A percentile compares a stretch with the other conserved stretches of the same genome.
These are phyloP conservation scores for Creontiades dilutus DNA, from an alignment of 2,888 invertebrate species.

Conservation along the genomic window DNA sequence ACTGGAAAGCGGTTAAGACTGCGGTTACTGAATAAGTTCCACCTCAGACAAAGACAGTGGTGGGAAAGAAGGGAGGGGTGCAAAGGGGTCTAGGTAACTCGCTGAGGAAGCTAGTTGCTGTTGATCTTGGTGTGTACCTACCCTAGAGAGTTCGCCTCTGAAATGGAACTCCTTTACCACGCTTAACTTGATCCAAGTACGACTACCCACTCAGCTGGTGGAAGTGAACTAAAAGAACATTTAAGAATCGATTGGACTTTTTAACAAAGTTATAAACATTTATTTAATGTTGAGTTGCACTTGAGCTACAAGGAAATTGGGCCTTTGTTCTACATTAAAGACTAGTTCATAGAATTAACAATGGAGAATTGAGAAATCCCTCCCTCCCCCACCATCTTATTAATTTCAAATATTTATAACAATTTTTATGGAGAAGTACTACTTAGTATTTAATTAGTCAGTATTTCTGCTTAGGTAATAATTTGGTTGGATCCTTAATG, in stretches of 20 bases:
- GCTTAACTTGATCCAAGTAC: neutral
- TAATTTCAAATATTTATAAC: too few relatives aligned
- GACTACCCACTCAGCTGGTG: neutral
- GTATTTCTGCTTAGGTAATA: too few relatives aligned
- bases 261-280: too few relatives aligned
- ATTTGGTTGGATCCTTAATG: too few relatives aligned
- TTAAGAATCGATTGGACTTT: neutral
- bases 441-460: too few relatives aligned
- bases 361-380: too few relatives aligned
- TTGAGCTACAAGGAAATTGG: too few relatives aligned
- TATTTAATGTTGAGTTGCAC: too few relatives aligned
- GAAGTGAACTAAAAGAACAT: neutral
- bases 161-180: neutral
- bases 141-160: neutral
- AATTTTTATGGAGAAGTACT: too few relatives aligned
- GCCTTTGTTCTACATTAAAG: too few relatives aligned
- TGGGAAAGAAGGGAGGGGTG: neutral
- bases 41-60: neutral
- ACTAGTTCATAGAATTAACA: too few relatives aligned
- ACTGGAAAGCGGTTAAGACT: neutral
- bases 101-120: neutral
- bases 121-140: neutral
- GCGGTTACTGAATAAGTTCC: neutral
- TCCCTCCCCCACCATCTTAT: too few relatives aligned
- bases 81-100: neutral